These are phyloP conservation scores for Falcaria lacertinaria DNA, from an alignment of 2,888 invertebrate genomes.

Conservation along the genomic window DNA sequence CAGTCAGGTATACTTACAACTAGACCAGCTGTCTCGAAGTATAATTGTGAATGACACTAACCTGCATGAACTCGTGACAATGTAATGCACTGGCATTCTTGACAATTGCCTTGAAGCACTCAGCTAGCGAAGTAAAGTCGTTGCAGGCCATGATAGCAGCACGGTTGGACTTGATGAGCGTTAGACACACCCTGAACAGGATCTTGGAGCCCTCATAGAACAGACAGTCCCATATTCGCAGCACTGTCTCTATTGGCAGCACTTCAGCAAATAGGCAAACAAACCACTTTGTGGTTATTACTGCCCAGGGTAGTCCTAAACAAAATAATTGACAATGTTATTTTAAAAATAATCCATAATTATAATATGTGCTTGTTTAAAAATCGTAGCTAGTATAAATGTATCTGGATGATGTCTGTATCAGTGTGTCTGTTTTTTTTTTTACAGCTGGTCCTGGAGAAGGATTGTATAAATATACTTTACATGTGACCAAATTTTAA, in stretches of 20 bases:
- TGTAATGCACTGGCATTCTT: slow-evolving; percentile 88
- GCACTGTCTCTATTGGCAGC: slow-evolving; percentile 94
- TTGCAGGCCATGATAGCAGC: slow-evolving; percentile 86
- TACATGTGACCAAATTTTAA: too few species aligned
- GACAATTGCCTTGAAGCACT: slow-evolving; percentile 90
- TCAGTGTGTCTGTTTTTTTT: too few species aligned
- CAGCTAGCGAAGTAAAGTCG: slow-evolving; percentile 89
- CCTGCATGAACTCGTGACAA: slow-evolving; percentile 94
- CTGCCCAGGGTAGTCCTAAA: slow-evolving; percentile 90
- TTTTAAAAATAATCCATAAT: too few species aligned
- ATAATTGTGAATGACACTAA: slow-evolving; percentile 42
- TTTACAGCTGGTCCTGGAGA: too few species aligned
- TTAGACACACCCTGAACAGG: slow-evolving; percentile 92
- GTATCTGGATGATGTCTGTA: too few species aligned
- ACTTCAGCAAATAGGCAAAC: slow-evolving; percentile 96
- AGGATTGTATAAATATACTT: too few species aligned
- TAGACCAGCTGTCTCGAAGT: too few species aligned
- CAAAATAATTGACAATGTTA: slow-evolving; percentile 3
- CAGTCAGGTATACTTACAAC: too few species aligned
- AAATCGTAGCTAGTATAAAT: too few species aligned
- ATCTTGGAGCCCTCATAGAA: slow-evolving; percentile 97
- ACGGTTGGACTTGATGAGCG: slow-evolving; percentile 87
- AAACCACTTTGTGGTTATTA: slow-evolving; percentile 97
- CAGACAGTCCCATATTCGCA: slow-evolving; percentile 97
- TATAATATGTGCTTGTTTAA: too few species aligned